Percentiles rank a stretch among this genome's conserved stretches.
Conservation (phyloP, 2,113 vertebrate genomes). For the Phainopepla nitens region DNA sequence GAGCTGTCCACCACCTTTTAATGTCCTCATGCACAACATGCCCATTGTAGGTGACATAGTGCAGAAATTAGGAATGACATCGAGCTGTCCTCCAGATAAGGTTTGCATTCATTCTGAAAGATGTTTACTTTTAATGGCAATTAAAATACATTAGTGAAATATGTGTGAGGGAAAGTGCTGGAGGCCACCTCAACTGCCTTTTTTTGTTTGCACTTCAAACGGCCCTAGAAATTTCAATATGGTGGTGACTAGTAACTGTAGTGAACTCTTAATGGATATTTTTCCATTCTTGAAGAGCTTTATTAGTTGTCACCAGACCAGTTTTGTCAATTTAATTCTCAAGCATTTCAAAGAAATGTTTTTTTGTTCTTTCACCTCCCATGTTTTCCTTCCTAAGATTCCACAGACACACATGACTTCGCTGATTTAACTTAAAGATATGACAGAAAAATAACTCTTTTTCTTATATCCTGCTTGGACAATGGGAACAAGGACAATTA, state of each 20-base stretch:
- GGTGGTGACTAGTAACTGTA: not conserved
- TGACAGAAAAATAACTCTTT: not conserved
- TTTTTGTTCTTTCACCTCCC: not conserved
- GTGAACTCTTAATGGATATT: not conserved
- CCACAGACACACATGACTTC: not conserved
- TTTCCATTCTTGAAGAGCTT: conserved; percentile 16
- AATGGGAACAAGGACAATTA: not conserved
- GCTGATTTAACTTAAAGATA: not conserved
- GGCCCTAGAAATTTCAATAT: not conserved
- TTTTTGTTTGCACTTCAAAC: not conserved
- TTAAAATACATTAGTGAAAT: not conserved
- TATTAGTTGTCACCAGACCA: not conserved
- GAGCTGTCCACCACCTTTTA: not conserved
- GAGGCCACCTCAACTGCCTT: not conserved
- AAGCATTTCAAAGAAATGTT: not conserved
- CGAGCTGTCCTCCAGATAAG: not conserved
- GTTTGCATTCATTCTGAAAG: not conserved
- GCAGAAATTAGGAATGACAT: not conserved
- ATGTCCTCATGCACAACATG: too few species aligned
- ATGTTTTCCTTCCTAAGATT: not conserved
- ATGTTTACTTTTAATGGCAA: not conserved
- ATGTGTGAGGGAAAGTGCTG: not conserved
- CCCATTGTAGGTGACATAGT: not conserved
- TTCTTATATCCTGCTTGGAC: not conserved
- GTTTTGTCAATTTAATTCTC: conserved; percentile 29